Base-by-base conservation (phyloP, 2,888 invertebrate genomes). In the Neoascia interrupta region DNA sequence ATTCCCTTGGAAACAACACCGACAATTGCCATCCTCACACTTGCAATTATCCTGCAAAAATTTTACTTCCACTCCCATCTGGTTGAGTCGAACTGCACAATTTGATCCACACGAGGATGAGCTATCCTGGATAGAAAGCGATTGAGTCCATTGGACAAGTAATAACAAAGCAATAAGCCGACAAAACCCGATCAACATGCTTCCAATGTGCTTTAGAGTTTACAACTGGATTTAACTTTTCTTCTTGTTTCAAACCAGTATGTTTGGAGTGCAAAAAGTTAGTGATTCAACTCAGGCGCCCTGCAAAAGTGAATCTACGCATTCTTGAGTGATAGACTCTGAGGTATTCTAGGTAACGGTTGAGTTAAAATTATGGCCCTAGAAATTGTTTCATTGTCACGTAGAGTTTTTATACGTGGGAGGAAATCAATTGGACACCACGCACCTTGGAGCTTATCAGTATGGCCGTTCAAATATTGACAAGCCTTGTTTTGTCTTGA, bases 301-400 rank as follows among this genome's bases (percentile, higher is more conserved):
- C 13, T 23, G 53, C 21, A 36, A 11, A 39, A 68, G 41, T 61
- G 43, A 49, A 64, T 39, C 56, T 70, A 56, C 70, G 70, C 70
- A 69, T 75, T 63, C 75, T 51, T 63, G 43, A 45, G 34, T 16
- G 28, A 5, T 13, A 21, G 45, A 70, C 37, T 60, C n/a, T n/a
- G n/a, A n/a, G n/a, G n/a, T n/a, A n/a, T n/a, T n/a, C n/a, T n/a
- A n/a, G n/a, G n/a, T 53, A 58, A 54, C 54, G 39, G 36, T 34
- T 36, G n/a, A 41, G 64, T 31, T 23, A 13, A 21, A 47, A 54
- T 43, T 47, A 45, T 53, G 34, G 11, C 11, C 4, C 34, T 64
- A 36, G 53, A 43, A n/a, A 68, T 56, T 75, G 63, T 75, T 61
- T 75, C 75, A 75, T n/a, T 70, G 75, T 75, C 63, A 56, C 37